Conservation (phyloP, 2,888 invertebrate genomes). For the Chrysolina americana region DNA sequence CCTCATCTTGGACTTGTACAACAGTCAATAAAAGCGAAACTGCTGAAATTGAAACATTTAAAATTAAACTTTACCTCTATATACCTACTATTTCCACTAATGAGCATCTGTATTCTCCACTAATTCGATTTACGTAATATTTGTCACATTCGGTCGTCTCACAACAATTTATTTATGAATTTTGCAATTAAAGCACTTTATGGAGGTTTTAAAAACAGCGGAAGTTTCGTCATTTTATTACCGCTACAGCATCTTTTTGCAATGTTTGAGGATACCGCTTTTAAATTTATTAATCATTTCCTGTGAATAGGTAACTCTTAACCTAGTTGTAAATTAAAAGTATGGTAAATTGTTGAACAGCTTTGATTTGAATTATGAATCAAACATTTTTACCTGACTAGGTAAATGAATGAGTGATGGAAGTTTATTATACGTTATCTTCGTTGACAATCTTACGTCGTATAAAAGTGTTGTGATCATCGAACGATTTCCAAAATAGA, state of each 20-base stretch:
- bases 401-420: slow-evolving; percentile 14
- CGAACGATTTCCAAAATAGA: background rate
- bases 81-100: background rate
- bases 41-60: background rate
- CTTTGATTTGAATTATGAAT: slow-evolving; percentile 25
- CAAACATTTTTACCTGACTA: slow-evolving; percentile 8
- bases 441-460: background rate
- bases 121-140: slow-evolving; percentile 9
- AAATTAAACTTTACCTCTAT: background rate
- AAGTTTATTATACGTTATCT: slow-evolving; percentile 14
- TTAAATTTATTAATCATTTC: slow-evolving; percentile 43
- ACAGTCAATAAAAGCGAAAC: too few relatives aligned
- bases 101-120: background rate
- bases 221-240: slow-evolving; percentile 41
- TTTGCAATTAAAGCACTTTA: slow-evolving; percentile 26
- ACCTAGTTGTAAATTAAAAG: slow-evolving; percentile 42
- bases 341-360: slow-evolving; percentile 32
- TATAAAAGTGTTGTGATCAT: background rate
- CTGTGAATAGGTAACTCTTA: slow-evolving; percentile 41
- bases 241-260: slow-evolving; percentile 40
- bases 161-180: slow-evolving; percentile 16
- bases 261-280: slow-evolving; percentile 42
- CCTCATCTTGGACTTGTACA: too few relatives aligned
- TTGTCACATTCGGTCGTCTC: slow-evolving; percentile 2
- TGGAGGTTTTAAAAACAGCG: slow-evolving; percentile 24